Percentiles rank a stretch among this genome's conserved stretches.
These are phyloP conservation scores for Cephus pygmeus DNA, from an alignment of 2,888 invertebrate genomes.

Conservation along the genomic window DNA sequence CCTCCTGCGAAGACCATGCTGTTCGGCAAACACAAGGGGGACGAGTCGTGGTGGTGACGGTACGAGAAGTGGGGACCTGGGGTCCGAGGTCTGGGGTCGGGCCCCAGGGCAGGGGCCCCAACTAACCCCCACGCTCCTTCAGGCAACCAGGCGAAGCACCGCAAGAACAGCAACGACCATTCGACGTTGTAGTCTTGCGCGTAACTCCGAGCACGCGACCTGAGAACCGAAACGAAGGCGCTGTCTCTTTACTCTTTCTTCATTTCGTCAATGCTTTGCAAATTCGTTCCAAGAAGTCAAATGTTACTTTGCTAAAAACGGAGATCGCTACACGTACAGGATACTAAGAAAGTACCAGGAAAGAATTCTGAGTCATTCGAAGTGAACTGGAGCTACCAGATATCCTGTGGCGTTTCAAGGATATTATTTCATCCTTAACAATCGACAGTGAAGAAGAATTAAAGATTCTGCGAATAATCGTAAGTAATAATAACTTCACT, in stretches of 20 bases:
- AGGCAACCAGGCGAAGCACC: slow-evolving; percentile 17
- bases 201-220: slow-evolving; percentile 29
- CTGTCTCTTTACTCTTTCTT: slow-evolving; percentile 1
- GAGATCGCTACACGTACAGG: not conserved
- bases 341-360: not conserved
- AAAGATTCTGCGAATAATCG: not conserved
- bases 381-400: not conserved
- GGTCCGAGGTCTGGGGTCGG: slow-evolving; percentile 21
- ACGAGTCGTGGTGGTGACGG: slow-evolving; percentile 13
- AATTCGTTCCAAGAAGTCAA: not conserved
- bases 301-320: not conserved
- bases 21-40: slow-evolving; percentile 27
- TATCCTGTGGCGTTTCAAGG: not conserved
- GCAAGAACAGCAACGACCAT: slow-evolving; percentile 20
- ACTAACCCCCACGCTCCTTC: slow-evolving; percentile 24
- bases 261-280: not conserved
- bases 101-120: slow-evolving; percentile 15
- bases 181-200: slow-evolving; percentile 40
- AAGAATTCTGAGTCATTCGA: not conserved
- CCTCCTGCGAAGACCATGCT: slow-evolving; percentile 41
- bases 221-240: not conserved
- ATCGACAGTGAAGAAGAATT: not conserved
- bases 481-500: not conserved
- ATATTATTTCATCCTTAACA: not conserved
- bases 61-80: slow-evolving; percentile 16